Base-by-base conservation (phyloP, 2,113 vertebrate species). In the Ranitomeya imitator region DNA sequence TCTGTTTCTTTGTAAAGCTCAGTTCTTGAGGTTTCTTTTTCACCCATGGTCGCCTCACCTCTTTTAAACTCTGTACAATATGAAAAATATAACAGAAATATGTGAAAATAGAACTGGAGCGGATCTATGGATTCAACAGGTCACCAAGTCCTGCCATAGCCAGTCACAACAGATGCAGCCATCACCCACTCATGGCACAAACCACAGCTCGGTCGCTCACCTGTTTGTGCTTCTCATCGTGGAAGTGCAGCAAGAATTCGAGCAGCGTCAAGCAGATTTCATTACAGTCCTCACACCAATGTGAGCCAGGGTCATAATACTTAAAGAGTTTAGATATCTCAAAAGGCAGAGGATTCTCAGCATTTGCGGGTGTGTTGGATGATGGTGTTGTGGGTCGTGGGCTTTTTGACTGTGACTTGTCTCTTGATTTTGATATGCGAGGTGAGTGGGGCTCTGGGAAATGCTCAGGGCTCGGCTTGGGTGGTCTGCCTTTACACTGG, bases 251-350 rank as follows among this genome's bases (percentile, higher is more conserved):
- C 93, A 98, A 98, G 95, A 97, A 99, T 92, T 99, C 98, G 94
- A 97, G 97, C 96, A 99, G 96, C 92, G 98, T 97, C 79, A 97
- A 97, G 91, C 95, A 98, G 89, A 96, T 97, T 90, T 95, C 93
- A 87, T 97, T 98, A 93, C 98, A 99, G 94, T 96, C 95, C 95
- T 98, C 97, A 93, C 98, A 99, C 98, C 98, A 99, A 93, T 99
- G 98, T 91, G 95, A 97, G 91, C 98, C 98, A 83, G 97, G 96
- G 86, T 99, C 98, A 37, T 98, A 99, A 95, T 99, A 99, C 74
- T 99, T 97, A 93, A 98, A 99, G 6, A 93, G 93, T 87, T 95
- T 95, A 14, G 91, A 88, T 67, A 93, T 59, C 73, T 93, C 93
- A 45, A 95, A 90, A 55, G 90, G 92, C 69, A 92, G 92, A 31